These are phyloP conservation scores for Hiodon alosoides DNA, from an alignment of 2,113 vertebrate genomes.

Conservation along the genomic window DNA sequence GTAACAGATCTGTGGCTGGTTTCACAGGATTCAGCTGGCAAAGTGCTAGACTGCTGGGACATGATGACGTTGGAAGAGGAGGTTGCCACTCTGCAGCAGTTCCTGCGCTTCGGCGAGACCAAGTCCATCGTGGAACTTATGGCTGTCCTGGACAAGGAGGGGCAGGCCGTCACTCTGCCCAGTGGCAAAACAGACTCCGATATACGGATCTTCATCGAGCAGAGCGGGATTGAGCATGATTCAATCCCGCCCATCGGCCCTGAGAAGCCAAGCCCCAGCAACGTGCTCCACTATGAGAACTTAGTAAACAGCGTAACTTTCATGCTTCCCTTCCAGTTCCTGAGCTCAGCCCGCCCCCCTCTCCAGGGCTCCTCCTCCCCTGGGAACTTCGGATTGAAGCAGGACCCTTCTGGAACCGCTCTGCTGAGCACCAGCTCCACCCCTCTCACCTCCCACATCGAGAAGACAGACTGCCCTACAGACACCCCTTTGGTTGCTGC, in stretches of 20 bases:
- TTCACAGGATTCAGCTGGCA: constrained; percentile 71
- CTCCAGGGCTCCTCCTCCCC: constrained; percentile 66
- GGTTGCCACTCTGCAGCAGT: constrained; percentile 71
- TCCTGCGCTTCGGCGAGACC: constrained; percentile 78
- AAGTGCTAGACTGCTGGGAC: constrained; percentile 75
- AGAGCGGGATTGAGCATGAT: constrained; percentile 53
- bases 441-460: constrained; percentile 65
- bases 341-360: constrained; percentile 74
- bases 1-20: constrained; percentile 17
- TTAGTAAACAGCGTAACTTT: constrained; percentile 72
- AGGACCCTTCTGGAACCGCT: constrained; percentile 55
- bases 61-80: constrained; percentile 78
- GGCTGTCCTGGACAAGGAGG: constrained; percentile 89
- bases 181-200: constrained; percentile 80
- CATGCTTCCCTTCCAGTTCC: constrained; percentile 77
- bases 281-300: constrained; percentile 69
- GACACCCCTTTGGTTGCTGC: constrained; percentile 28
- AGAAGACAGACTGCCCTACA: constrained; percentile 54
- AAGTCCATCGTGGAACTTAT: constrained; percentile 78
- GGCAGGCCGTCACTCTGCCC: constrained; percentile 74
- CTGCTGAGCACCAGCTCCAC: constrained; percentile 60
- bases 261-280: constrained; percentile 63
- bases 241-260: constrained; percentile 48
- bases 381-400: constrained; percentile 54
- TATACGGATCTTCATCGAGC: constrained; percentile 75